A percentile compares a stretch with the other conserved stretches of the same genome.
These are phyloP conservation scores for Drepana falcataria DNA, from an alignment of 2,888 invertebrate species.

Conservation along the genomic window DNA sequence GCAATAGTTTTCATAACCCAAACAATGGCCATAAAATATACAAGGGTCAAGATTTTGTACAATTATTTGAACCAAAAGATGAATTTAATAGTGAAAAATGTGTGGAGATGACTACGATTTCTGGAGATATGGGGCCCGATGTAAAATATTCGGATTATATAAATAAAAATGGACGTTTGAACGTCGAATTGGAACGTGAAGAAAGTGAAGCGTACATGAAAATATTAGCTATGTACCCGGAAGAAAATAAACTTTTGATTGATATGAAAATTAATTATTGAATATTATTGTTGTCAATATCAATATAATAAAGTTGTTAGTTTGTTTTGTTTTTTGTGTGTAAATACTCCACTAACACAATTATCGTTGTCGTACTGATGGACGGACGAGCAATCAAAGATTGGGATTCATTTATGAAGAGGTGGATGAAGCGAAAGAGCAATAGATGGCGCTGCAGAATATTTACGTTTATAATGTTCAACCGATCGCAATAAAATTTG, in stretches of 20 bases:
- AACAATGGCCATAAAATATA: slow-evolving; percentile 32
- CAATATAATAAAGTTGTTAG: slow-evolving; percentile 2
- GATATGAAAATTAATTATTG: slow-evolving; percentile 13
- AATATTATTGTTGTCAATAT: slow-evolving; percentile 2
- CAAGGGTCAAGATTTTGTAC: slow-evolving; percentile 30
- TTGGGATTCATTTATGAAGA: no score
- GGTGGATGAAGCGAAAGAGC: no score
- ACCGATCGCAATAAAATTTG: no score
- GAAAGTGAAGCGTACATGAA: slow-evolving; percentile 23
- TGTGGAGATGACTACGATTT: slow-evolving; percentile 40
- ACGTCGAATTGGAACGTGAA: slow-evolving; percentile 22
- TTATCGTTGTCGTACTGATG: no score
- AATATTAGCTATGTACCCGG: slow-evolving; percentile 45
- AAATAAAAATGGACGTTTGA: slow-evolving; percentile 21
- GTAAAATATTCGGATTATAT: slow-evolving; percentile 44
- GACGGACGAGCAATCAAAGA: no score
- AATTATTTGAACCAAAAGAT: slow-evolving; percentile 32
- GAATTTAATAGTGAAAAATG: slow-evolving; percentile 12
- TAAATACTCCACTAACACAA: no score
- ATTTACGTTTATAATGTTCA: no score
- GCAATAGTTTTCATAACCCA: slow-evolving; percentile 41
- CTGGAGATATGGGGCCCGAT: slow-evolving; percentile 60
- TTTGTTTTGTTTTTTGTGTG: neutral
- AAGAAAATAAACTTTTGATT: slow-evolving; percentile 38
- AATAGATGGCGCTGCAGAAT: no score